Evolutionary conservation across 2,888 invertebrate species (phyloP), one percentile per base, ranked within the genome.

Genomic region (Lochmaea crataegi): DNA sequence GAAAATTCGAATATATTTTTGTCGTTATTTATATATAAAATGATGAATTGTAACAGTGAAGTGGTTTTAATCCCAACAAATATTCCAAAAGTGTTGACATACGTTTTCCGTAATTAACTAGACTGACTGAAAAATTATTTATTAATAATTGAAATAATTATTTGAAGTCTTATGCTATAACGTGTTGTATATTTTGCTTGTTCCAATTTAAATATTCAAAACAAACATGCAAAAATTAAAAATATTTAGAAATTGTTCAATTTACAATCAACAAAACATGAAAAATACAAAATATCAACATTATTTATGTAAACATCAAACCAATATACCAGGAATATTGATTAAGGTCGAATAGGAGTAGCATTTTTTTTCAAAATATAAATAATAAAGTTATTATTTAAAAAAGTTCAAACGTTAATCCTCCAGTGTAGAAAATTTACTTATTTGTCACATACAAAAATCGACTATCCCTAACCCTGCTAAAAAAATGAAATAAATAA

Each of bases 171-270:
- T 18, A 53, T 53, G 16, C 18, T 53, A 53, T 16, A 53, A 9
- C 3, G 53, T 53, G 18, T 38, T 60, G 60, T n/a, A 38, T 16
- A 18, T 32, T 26, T 60, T 60, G 60, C n/a, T 60, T 60, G 60
- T 60, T 60, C 60, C 32, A 60, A 18, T 60, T 60, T 38, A 10
- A 38, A 60, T 38, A 60, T 26, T 60, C 32, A 38, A 60, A 60
- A 60, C 60, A 60, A 32, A 60, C 60, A 60, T 60, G 38, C 32
- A 32, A 2, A 60, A 16, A 60, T 60, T n/a, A 32, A 60, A 38
- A 60, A 60, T 60, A 60, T 60, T 60, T 60, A 60, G n/a, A n/a
- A 53, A 18, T 53, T 18, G 1, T 18, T 16, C 16, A 53, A 53
- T 53, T 53, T 53, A n/a, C 9, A 18, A 16, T 53, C n/a, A 53